Base-by-base conservation (phyloP, 2,888 invertebrate genomes). In the Patella caerulea region DNA sequence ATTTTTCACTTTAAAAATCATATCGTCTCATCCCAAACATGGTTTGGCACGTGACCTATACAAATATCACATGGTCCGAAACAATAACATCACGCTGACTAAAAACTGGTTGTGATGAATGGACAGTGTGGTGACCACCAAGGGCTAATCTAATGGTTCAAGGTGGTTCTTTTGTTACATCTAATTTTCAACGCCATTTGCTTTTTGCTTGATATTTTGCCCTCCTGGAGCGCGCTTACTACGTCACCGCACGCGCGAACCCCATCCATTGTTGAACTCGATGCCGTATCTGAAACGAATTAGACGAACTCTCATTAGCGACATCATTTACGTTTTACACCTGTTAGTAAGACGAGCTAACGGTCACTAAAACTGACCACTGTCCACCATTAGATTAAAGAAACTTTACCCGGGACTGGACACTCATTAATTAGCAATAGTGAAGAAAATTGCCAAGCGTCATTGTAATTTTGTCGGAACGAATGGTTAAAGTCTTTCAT, bases 31-130 rank as follows among this genome's bases (percentile, higher is more conserved):
- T 65, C 19, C 65, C 65, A 15, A 19, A 65, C 65, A 24, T 65
- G 3, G 24, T 4, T 45, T 65, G 65, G 12, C 65, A 65, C 65
- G 65, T 65, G 65, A 19, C 65, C 24, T 65, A 65, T 11, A 65
- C 65, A 19, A 19, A 24, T 65, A 65, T 65, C 65, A 65, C 65
- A 24, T 65, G 65, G 24, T 24, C 65, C n/a, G n/a, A 65, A 65
- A 65, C 65, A 65, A 65, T 45, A 45, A 45, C 45, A 45, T 45
- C 45, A 45, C 45, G 45, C 45, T 45, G 45, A 45, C 45, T 45
- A 45, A 45, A 45, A 45, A 45, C 45, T 45, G 45, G 45, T 45
- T 45, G 45, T 7, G 45, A 45, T 45, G 45, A 45, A 45, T 45
- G 45, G 45, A 45, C 45, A 45, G 9, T 45, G 45, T 45, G 45